A percentile compares a stretch with the other conserved stretches of the same genome.
phyloP scores from a whole-genome alignment of 2,888 invertebrate genomes.

The Pristionchus maxplancki region DNA sequence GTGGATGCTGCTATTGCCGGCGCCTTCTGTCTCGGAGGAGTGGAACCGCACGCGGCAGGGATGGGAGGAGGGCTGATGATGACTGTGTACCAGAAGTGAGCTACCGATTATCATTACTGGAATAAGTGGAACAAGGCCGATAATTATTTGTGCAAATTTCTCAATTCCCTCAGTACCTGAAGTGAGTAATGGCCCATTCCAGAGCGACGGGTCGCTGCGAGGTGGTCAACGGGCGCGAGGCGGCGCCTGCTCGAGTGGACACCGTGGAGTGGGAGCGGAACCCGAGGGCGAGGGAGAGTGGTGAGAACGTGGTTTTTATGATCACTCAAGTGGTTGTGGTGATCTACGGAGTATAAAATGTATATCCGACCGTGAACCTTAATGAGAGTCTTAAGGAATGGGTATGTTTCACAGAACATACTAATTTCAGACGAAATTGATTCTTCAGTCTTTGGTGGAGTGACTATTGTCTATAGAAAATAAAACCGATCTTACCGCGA shows the following conservation, averaged over 20 bases:
- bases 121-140: not conserved
- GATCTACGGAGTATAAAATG: too few relatives aligned
- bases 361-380: too few relatives aligned
- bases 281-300: slow-evolving; percentile 24
- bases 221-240: slow-evolving; percentile 41
- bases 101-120: slow-evolving; percentile 35
- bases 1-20: slow-evolving; percentile 61
- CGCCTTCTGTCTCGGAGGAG: slow-evolving; percentile 60
- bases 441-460: too few relatives aligned
- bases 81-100: slow-evolving; percentile 53
- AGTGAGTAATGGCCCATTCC: not conserved
- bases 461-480: too few relatives aligned
- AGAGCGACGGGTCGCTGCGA: slow-evolving; percentile 53
- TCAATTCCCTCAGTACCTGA: too few relatives aligned
- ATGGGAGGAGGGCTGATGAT: slow-evolving; percentile 60
- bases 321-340: too few relatives aligned
- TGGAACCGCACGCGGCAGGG: slow-evolving; percentile 59
- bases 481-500: too few relatives aligned
- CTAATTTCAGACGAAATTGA: too few relatives aligned
- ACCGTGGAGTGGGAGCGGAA: not conserved
- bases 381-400: too few relatives aligned
- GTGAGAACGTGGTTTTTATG: not conserved
- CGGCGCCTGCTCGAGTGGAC: slow-evolving; percentile 29
- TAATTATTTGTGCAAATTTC: too few relatives aligned
- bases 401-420: too few relatives aligned